A percentile compares a stretch with the other conserved stretches of the same genome.
Evolutionary conservation across 2,888 invertebrate genomes (phyloP).

Genomic region (Ophioninae sp.): DNA sequence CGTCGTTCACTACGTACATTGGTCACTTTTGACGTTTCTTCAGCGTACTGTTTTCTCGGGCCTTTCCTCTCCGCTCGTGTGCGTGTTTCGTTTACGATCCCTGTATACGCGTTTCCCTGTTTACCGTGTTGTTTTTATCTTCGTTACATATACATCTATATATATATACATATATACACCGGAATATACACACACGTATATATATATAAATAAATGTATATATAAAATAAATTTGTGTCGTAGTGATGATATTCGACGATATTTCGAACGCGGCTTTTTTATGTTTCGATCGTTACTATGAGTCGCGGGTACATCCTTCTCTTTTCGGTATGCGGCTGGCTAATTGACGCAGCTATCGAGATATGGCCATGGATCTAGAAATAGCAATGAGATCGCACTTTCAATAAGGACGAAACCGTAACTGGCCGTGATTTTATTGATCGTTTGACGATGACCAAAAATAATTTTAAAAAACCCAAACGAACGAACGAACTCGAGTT

Average conservation of each 20-base stretch:
- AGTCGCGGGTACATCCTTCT: conserved; percentile 73
- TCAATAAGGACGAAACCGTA: conserved; percentile 4
- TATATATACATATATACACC: conserved; percentile 11
- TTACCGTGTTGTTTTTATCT: conserved; percentile 42
- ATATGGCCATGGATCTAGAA: conserved; percentile 77
- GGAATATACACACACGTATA: conserved; percentile 3
- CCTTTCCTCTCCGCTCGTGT: conserved; percentile 28
- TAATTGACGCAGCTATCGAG: conserved; percentile 70
- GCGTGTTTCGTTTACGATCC: conserved; percentile 52
- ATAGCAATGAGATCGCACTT: conserved; percentile 65
- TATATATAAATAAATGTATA: conserved; percentile 23
- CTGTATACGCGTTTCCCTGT: conserved; percentile 55
- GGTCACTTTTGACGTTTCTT: conserved; percentile 60
- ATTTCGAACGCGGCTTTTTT: conserved; percentile 38
- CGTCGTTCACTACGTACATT: conserved; percentile 63
- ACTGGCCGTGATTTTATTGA: conserved; percentile 5
- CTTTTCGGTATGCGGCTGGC: conserved; percentile 64
- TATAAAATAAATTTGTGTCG: not conserved
- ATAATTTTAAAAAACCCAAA: too few relatives aligned
- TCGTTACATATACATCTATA: conserved; percentile 33
- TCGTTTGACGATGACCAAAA: conserved; percentile 21
- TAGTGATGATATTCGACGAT: not conserved
- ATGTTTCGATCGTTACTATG: conserved; percentile 59
- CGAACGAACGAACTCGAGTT: too few relatives aligned
- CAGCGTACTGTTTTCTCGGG: conserved; percentile 14